Evolutionary conservation across 1,140 invertebrate genomes (phyloP).

Genomic region (Trissolcus basalis): DNA sequence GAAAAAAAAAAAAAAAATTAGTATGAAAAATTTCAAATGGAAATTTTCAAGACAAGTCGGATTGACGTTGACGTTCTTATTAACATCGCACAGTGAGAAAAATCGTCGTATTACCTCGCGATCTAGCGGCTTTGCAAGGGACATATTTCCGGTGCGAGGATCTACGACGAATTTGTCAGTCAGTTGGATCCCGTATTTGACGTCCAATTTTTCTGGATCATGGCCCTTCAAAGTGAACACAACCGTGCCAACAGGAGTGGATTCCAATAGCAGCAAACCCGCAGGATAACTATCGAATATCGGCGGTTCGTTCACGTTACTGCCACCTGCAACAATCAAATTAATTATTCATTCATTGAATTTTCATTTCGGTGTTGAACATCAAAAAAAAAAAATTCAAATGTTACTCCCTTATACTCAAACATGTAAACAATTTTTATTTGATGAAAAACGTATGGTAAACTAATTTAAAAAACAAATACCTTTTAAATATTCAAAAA

Average conservation of each 20-base stretch:
- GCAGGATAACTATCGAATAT: conserved; percentile 71
- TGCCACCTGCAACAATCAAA: conserved; percentile 67
- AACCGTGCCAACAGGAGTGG: conserved; percentile 83
- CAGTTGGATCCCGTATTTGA: conserved; percentile 85
- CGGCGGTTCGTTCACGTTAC: conserved; percentile 74
- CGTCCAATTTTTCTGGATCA: conserved; percentile 85
- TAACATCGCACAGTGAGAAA: no score
- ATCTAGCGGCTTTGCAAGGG: conserved; percentile 85
- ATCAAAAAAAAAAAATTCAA: not conserved
- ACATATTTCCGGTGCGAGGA: conserved; percentile 85
- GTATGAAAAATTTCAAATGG: no score
- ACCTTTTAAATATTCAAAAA: no score
- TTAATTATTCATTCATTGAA: not conserved
- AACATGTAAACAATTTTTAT: no score
- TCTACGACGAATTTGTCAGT: conserved; percentile 88
- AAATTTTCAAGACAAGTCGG: no score
- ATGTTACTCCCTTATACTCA: no score
- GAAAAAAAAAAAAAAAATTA: no score
- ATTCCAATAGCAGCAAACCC: conserved; percentile 83
- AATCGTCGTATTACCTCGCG: conserved; percentile 81
- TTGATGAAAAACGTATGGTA: no score
- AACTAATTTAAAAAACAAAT: no score
- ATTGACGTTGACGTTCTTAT: no score
- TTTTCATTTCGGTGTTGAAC: not conserved
- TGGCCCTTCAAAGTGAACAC: conserved; percentile 86